Evolutionary conservation across 2,888 invertebrate genomes (phyloP).

Genomic region (Stenodera caucasica): DNA sequence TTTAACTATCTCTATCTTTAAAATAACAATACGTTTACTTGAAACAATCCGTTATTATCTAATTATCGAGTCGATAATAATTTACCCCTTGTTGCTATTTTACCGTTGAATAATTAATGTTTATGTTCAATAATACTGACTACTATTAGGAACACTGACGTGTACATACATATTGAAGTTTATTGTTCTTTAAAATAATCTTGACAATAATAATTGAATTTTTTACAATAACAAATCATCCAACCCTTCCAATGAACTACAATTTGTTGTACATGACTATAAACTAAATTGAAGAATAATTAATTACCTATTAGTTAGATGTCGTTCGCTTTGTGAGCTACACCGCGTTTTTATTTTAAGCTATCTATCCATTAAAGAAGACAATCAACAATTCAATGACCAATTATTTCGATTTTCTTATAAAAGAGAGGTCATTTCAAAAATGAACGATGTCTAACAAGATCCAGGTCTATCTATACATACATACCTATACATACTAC

Average conservation of each 20-base stretch:
- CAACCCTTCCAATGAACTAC: background rate
- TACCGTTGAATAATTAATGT: slow-evolving; percentile 24
- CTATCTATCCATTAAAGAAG: no score
- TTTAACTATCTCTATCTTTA: background rate
- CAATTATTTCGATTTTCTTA: no score
- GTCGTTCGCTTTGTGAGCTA: background rate
- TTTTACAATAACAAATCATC: no score
- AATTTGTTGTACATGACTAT: slow-evolving; percentile 20
- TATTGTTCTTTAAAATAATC: slow-evolving; percentile 17
- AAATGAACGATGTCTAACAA: no score
- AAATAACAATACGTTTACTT: no score
- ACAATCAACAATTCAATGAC: no score
- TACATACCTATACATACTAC: no score
- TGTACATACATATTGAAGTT: slow-evolving; percentile 15
- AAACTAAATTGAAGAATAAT: slow-evolving; percentile 24
- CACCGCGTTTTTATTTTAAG: no score
- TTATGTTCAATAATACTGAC: background rate
- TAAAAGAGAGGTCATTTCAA: no score
- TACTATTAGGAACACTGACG: slow-evolving; percentile 15
- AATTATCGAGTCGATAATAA: slow-evolving; percentile 9
- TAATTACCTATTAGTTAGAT: background rate
- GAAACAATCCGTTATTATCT: no score
- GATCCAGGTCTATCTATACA: no score
- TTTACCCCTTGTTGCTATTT: slow-evolving; percentile 15
- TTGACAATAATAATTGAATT: no score